These are phyloP conservation scores for Phacellophora camtschatica DNA, from an alignment of 30 jellyfish, hydroid and myxozoan species.

Conservation along the genomic window DNA sequence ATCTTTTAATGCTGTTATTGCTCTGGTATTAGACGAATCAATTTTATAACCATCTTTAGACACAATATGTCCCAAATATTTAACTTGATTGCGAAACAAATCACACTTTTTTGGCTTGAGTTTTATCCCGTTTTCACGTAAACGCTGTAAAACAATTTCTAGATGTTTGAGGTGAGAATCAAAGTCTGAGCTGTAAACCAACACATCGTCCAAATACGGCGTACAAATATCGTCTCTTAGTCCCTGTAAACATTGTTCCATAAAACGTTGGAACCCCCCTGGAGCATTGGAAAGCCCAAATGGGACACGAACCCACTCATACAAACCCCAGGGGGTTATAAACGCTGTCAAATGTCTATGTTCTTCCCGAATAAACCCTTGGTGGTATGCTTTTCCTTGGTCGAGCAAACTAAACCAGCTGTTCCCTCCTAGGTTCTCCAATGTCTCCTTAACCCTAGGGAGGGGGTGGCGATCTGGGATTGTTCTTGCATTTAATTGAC, in stretches of 20 bases:
- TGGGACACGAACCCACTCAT: background rate
- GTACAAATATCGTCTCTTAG: background rate
- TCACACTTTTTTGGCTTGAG: constrained; percentile 15
- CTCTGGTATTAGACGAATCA: background rate
- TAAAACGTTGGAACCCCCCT: no score
- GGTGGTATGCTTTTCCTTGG: no score
- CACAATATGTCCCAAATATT: background rate
- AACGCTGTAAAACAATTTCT: background rate
- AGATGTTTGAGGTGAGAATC: constrained; percentile 3
- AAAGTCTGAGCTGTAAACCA: constrained; percentile 1
- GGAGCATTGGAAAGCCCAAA: background rate
- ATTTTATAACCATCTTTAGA: background rate
- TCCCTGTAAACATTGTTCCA: background rate
- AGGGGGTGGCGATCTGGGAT: no score
- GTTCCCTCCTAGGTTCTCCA: no score
- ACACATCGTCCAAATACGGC: constrained; percentile 26
- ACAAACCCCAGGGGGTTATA: background rate
- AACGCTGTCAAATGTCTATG: no score
- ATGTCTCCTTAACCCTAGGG: no score
- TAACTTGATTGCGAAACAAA: background rate
- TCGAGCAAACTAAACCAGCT: no score
- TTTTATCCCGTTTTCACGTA: constrained; percentile 19
- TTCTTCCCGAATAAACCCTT: no score
- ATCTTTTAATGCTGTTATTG: background rate
- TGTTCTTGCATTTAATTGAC: no score